phyloP scores from a whole-genome alignment of 2,113 vertebrate genomes.

The Ondatra zibethicus region DNA sequence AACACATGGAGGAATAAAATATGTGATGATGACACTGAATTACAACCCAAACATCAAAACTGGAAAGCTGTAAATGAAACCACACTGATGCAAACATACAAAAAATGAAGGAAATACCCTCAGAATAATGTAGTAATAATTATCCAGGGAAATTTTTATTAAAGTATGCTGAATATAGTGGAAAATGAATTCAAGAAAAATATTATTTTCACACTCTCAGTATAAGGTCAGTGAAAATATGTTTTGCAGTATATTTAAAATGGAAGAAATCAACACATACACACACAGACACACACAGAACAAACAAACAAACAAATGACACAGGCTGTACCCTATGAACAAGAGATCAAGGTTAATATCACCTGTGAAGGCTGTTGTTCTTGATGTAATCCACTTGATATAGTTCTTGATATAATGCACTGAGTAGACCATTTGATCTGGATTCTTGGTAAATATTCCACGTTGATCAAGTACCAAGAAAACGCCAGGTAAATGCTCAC shows the following conservation, averaged over 20 bases:
- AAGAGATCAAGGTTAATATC: background rate
- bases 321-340: background rate
- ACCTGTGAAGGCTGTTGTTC: background rate
- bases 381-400: no score
- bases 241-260: background rate
- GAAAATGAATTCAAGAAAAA: background rate
- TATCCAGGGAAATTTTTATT: background rate
- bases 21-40: background rate
- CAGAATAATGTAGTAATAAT: background rate
- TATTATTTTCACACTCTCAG: background rate
- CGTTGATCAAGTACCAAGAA: background rate
- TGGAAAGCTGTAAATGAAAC: background rate
- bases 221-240: background rate
- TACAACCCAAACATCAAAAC: background rate
- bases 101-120: background rate
- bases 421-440: background rate
- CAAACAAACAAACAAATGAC: background rate
- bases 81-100: background rate
- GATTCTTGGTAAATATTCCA: background rate
- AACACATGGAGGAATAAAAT: background rate
- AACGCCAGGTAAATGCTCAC: constrained; percentile 29
- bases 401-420: background rate
- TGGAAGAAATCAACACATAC: background rate
- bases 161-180: background rate
- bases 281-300: background rate